Base-by-base conservation (phyloP, 2,888 invertebrate genomes). In the Pteria penguin region DNA sequence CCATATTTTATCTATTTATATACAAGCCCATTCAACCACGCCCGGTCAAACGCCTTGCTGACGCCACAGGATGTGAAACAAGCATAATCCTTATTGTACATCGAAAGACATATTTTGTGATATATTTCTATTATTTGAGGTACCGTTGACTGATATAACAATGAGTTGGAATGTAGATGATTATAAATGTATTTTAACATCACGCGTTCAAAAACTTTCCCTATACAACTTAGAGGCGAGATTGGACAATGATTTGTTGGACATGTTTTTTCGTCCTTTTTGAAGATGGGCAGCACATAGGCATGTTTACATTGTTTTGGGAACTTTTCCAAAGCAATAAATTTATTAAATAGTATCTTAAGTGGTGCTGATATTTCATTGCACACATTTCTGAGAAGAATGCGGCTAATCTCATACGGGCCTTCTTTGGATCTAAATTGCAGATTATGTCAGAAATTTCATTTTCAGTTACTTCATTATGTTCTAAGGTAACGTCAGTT, bases 41-140 rank as follows among this genome's bases (percentile, higher is more conserved):
- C 75, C 18, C 77, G 31, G 60, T 79, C 82, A 66, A 79, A 79
- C 0, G 79, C 78, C 65, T 78, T 79, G 11, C 74, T 72, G 26
- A 76, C 66, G 60, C 76, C 73, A 77, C 72, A 77, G 54, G 75
- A 81, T 36, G 79, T 70, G 14, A 77, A 54, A 73, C 79, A 73
- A 22, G 72, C 54, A 29, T 45, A 24, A 32, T 66, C 22, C n/a
- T 66, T 66, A 14, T 72, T 63, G 33, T 72, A 75, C 45, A 75
- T 58, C 1, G 73, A 45, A 45, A 61, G 24, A 55, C 67, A 68
- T 3, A 77, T n/a, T n/a, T n/a, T n/a, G n/a, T n/a, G n/a, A n/a
- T 75, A 27, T 73, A 76, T 67, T 29, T 81, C 76, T 11, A 75
- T 24, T 24, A 78, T n/a, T 70, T 80, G 75, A 45, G 68, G 62